Conservation (phyloP, 2,797 vertebrate genomes). For the Graptemys geographica region DNA sequence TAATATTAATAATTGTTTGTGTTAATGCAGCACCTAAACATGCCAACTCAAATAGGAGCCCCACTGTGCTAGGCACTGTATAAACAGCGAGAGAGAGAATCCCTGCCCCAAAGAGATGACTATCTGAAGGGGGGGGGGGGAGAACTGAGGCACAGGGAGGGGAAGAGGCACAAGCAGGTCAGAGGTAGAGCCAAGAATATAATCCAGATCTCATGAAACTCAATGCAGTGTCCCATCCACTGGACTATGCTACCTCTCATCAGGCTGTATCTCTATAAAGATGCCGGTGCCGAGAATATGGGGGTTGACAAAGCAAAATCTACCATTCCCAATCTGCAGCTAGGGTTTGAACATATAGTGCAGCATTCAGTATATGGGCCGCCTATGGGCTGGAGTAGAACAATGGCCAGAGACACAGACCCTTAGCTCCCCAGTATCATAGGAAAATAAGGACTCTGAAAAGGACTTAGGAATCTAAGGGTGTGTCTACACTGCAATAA, state of each 20-base stretch:
- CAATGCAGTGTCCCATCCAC: neutral
- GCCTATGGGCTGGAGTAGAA: too few species aligned
- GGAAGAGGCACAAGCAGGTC: neutral
- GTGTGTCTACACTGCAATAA: too few species aligned
- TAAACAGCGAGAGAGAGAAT: neutral
- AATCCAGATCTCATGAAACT: neutral
- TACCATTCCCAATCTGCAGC: neutral
- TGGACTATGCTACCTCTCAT: neutral
- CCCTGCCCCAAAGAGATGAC: neutral
- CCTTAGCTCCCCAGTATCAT: neutral
- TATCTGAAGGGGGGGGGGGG: neutral
- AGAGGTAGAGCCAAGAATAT: neutral
- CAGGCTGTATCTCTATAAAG: neutral
- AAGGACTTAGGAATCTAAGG: neutral
- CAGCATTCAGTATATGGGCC: neutral
- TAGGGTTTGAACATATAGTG: neutral
- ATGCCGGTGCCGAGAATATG: neutral
- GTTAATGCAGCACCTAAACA: neutral
- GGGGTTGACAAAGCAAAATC: neutral
- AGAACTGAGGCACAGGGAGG: neutral
- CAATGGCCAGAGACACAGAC: neutral
- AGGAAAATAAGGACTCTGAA: neutral
- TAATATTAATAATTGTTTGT: neutral
- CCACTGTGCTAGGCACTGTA: rapidly evolving
- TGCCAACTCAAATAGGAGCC: neutral